Evolutionary conservation across 2,113 vertebrate genomes (phyloP).

Genomic region (Dermatemys mawii): DNA sequence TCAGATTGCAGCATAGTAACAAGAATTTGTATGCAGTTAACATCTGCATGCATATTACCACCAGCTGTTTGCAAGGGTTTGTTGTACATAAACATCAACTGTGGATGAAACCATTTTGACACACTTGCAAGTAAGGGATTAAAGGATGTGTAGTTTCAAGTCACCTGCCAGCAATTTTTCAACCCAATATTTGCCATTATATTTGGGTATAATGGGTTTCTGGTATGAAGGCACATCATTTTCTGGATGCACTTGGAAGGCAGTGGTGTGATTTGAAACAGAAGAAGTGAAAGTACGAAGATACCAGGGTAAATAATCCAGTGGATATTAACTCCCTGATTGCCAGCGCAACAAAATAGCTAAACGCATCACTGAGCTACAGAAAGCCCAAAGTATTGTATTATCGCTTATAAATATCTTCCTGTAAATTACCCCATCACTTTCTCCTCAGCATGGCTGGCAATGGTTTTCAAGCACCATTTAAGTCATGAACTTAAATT

Average conservation of each 20-base stretch:
- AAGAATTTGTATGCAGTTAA: neutral
- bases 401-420: neutral
- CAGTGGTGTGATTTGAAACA: neutral
- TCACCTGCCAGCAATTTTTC: neutral
- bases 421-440: neutral
- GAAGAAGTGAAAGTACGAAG: accelerated
- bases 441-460: neutral
- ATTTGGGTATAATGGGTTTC: neutral
- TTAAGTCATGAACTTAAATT: neutral
- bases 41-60: neutral
- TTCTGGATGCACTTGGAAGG: neutral
- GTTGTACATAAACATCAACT: neutral
- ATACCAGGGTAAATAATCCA: neutral
- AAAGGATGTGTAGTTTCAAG: neutral
- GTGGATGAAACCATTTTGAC: neutral
- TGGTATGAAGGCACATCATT: neutral
- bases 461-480: neutral
- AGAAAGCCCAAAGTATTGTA: neutral
- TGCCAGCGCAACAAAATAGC: neutral
- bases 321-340: neutral
- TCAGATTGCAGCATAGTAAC: no score
- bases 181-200: neutral
- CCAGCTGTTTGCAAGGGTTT: neutral
- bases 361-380: neutral
- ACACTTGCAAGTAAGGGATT: neutral